These are phyloP conservation scores for Psittacula cyanocephala DNA, from an alignment of 2,113 vertebrate species.

Conservation along the genomic window DNA sequence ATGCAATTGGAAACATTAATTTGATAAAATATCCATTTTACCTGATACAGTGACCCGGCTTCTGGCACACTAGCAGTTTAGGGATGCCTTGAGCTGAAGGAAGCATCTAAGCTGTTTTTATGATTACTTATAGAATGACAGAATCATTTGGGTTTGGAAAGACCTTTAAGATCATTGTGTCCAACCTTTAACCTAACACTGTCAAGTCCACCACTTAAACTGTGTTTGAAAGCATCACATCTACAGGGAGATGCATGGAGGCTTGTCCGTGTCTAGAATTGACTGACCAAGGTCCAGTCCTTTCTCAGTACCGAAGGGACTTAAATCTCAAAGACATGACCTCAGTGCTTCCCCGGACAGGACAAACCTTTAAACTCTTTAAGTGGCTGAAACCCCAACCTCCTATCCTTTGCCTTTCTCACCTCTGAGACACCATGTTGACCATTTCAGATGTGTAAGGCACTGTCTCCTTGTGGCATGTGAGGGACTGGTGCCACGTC, in stretches of 20 bases:
- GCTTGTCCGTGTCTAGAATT: neutral
- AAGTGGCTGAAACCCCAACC: neutral
- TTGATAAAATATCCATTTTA: neutral
- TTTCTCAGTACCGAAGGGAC: neutral
- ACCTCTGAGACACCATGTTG: neutral
- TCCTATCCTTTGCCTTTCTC: neutral
- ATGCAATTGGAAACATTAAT: neutral
- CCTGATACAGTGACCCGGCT: neutral
- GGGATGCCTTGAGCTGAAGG: neutral
- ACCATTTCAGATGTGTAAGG: neutral
- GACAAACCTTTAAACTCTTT: neutral
- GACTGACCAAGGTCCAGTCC: neutral
- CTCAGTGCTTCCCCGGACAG: neutral
- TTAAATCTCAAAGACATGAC: neutral
- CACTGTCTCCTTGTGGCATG: neutral
- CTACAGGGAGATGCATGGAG: neutral
- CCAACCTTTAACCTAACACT: neutral
- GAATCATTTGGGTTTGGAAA: neutral
- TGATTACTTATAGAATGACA: neutral
- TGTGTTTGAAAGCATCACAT: neutral
- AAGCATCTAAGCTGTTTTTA: neutral
- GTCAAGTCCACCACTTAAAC: neutral
- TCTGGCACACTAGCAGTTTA: neutral
- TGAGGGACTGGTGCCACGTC: neutral
- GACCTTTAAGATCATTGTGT: neutral